Percentiles rank a stretch among this genome's conserved stretches.
phyloP scores from a whole-genome alignment of 2,888 invertebrate species.

The Oegoconia quadripuncta region DNA sequence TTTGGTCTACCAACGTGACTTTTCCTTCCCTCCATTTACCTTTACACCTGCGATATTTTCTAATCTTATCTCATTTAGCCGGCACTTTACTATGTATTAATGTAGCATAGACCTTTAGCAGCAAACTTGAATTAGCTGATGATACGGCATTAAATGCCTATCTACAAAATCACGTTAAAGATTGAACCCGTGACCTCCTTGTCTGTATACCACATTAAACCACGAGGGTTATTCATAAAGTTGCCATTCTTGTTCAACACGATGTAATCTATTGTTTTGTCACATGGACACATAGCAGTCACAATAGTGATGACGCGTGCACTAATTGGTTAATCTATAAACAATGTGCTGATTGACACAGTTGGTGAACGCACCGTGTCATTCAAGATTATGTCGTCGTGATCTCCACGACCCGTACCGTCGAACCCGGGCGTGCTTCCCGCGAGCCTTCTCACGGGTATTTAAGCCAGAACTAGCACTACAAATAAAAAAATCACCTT shows the following conservation, averaged over 20 bases:
- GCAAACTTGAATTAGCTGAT: too few species aligned
- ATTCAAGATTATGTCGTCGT: constrained; percentile 58
- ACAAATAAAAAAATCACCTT: constrained; percentile 72
- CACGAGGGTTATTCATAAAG: background rate
- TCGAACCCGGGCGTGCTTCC: constrained; percentile 36
- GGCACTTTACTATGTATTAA: too few species aligned
- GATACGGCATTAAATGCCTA: too few species aligned
- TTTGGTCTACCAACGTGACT: too few species aligned
- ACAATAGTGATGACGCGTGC: constrained; percentile 32
- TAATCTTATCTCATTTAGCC: too few species aligned
- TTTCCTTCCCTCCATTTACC: too few species aligned
- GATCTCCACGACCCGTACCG: constrained; percentile 22
- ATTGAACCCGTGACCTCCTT: too few species aligned
- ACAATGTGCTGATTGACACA: constrained; percentile 48
- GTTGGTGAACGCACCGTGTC: constrained; percentile 44
- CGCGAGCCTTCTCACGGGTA: constrained; percentile 70
- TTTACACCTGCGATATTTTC: too few species aligned
- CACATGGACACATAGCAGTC: constrained; percentile 31
- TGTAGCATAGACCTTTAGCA: too few species aligned
- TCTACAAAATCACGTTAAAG: too few species aligned
- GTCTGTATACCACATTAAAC: too few species aligned
- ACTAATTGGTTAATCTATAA: constrained; percentile 48
- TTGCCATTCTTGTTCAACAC: constrained; percentile 3
- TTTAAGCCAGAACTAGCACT: constrained; percentile 66
- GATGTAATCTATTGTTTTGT: constrained; percentile 20